These are phyloP conservation scores for Premnoplex brunnescens DNA, from an alignment of 2,797 vertebrate species.

Conservation along the genomic window DNA sequence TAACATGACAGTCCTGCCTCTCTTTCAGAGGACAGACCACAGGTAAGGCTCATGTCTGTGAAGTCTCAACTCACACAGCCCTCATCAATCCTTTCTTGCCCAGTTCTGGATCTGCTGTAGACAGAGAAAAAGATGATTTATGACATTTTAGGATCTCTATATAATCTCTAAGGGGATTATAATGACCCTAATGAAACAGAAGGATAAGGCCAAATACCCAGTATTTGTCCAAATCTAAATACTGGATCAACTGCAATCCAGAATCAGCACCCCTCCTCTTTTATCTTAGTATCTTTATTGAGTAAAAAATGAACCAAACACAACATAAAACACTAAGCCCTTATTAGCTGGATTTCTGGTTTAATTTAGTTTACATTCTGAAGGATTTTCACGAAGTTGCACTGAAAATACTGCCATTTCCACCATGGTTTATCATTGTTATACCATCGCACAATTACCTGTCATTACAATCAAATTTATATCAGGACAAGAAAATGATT, in stretches of 20 bases:
- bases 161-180: not conserved
- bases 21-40: not conserved
- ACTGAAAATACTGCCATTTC: constrained; percentile 18
- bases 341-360: not conserved
- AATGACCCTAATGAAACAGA: not conserved
- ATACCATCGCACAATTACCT: constrained; percentile 25
- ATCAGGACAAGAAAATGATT: constrained; percentile 48
- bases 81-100: not conserved
- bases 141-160: not conserved
- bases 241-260: not conserved
- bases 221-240: not conserved
- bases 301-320: not conserved
- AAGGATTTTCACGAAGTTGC: not conserved
- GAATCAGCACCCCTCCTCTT: not conserved
- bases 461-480: constrained; percentile 54
- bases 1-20: not conserved
- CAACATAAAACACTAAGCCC: not conserved
- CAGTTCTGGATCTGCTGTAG: not conserved
- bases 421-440: constrained; percentile 10
- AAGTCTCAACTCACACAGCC: not conserved
- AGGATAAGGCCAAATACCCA: not conserved
- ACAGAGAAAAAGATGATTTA: not conserved
- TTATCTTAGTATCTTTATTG: not conserved
- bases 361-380: constrained; percentile 15
- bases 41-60: not conserved